Percentiles rank a stretch among this genome's conserved stretches.
Evolutionary conservation across 2,888 invertebrate species (phyloP).

Genomic region (Monoplex corrugatus): DNA sequence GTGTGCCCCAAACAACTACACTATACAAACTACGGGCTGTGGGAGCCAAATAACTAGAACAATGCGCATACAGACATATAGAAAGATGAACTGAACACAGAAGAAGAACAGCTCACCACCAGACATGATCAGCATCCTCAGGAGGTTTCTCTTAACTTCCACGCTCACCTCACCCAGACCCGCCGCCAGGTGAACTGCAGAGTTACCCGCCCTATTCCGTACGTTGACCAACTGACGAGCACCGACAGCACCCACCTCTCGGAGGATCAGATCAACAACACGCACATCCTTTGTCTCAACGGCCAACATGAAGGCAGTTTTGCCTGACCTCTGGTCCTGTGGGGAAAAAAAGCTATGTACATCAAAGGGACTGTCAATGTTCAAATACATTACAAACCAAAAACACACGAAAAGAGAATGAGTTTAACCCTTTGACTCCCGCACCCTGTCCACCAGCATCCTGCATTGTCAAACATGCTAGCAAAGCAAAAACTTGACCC

Average conservation of each 20-base stretch:
- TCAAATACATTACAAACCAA: no score
- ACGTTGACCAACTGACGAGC: conserved; percentile 43
- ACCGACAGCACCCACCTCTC: not conserved
- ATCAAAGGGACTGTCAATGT: no score
- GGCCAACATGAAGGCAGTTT: conserved; percentile 39
- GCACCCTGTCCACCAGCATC: no score
- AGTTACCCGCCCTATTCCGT: conserved; percentile 41
- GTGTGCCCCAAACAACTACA: no score
- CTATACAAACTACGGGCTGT: not conserved
- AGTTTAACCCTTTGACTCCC: no score
- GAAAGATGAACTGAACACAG: no score
- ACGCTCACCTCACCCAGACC: not conserved
- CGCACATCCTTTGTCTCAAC: conserved; percentile 41
- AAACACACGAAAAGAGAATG: no score
- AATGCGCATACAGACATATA: no score
- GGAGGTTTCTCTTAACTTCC: not conserved
- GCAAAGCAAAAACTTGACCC: no score
- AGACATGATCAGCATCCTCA: not conserved
- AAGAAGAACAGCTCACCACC: conserved; percentile 9
- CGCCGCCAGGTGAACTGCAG: conserved; percentile 42
- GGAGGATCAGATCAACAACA: conserved; percentile 34
- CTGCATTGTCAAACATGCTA: no score
- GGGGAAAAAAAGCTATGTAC: not conserved
- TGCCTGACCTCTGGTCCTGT: conserved; percentile 29
- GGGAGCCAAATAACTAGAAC: not conserved